Evolutionary conservation across 1,140 invertebrate genomes (phyloP).

Genomic region (Popillia japonica): DNA sequence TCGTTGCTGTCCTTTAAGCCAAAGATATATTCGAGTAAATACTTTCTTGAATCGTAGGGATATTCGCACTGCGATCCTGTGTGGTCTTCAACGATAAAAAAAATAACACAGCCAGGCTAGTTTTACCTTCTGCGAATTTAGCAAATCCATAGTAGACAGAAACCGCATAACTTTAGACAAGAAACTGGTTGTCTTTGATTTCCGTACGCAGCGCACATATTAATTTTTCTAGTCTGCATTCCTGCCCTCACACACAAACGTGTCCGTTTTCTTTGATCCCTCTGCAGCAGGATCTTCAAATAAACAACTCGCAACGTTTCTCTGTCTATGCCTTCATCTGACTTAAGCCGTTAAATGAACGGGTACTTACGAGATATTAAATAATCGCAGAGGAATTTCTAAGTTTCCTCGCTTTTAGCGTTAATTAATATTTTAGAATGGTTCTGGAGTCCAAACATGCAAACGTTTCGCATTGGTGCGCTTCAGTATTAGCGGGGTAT

Average conservation of each 20-base stretch:
- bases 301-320: neutral
- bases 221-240: constrained; percentile 35
- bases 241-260: neutral
- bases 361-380: neutral
- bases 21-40: too few relatives aligned
- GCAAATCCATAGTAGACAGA: neutral
- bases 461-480: neutral
- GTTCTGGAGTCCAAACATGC: neutral
- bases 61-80: neutral
- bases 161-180: constrained; percentile 3
- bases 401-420: constrained; percentile 16
- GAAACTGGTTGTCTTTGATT: constrained; percentile 19
- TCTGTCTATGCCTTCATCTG: neutral
- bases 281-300: constrained; percentile 1
- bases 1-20: too few relatives aligned
- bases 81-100: neutral
- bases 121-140: constrained; percentile 32
- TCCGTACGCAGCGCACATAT: constrained; percentile 20
- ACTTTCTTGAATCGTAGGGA: too few relatives aligned
- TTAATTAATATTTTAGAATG: constrained; percentile 8
- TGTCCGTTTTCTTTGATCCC: constrained; percentile 9
- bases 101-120: neutral
- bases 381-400: neutral
- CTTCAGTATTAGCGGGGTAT: neutral
- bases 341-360: neutral